Evolutionary conservation across 2,113 vertebrate genomes (phyloP), one percentile per base, ranked within the genome.

Genomic region (Stomatorhinus ivindoensis): DNA sequence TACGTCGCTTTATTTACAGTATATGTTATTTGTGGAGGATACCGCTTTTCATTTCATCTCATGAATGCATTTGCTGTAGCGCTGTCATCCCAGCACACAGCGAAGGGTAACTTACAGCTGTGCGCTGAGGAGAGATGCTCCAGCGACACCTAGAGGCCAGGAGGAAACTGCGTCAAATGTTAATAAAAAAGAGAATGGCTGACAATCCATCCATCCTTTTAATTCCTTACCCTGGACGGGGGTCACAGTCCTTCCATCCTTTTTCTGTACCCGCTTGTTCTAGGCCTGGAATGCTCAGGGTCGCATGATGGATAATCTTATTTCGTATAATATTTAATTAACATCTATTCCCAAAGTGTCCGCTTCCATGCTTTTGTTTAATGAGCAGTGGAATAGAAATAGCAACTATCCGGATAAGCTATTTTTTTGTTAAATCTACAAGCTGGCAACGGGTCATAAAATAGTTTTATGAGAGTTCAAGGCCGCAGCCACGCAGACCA

Each of bases 21-120:
- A 65, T 85, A 31, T 24, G 10, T 65, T 46, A 7, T 47, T 69
- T 50, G 44, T 9, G 50, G n/a, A 15, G 13, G 44, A 58, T 47
- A n/a, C 44, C 21, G 24, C 55, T 47, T 53, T 46, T 82, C 31
- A 55, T 90, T 55, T 46, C 88, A 90, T 88, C 88, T 91, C 89
- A 85, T 50, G 85, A 17, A 46, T 21, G 21, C 27, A 44, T 46
- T 35, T 88, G 87, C 88, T 89, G 83, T 80, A 46, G 92, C 92
- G 93, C 92, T 90, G 4, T 46, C 55, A 86, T 90, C 90, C 89
- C 91, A 90, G 91, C 44, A 92, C 90, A 91, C 92, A 92, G 73
- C 42, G 42, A 19, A 44, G 87, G 69, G 89, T 21, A 15, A 83
- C 39, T n/a, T 17, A 46, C 55, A 87, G 87, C 48, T 13, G 39